Conservation (phyloP, 1,140 invertebrate genomes). For the Monochamus saltuarius region DNA sequence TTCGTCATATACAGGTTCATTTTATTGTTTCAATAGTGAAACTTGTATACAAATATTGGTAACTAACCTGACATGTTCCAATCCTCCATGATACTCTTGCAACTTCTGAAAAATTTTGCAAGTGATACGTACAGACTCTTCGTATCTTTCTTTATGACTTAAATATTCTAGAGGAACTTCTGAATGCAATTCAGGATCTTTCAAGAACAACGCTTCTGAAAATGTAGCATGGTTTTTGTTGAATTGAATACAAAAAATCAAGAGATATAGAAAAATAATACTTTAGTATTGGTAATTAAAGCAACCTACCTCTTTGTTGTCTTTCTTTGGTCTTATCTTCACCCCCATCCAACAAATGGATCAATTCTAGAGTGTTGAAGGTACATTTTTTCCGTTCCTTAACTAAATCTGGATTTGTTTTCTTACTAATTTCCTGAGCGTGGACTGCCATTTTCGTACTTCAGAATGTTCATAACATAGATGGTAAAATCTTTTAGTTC, state of each 20-base stretch:
- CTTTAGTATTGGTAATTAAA: not conserved
- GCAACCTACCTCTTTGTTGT: slow-evolving; percentile 67
- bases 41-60: no score
- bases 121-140: slow-evolving; percentile 74
- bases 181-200: slow-evolving; percentile 70
- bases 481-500: no score
- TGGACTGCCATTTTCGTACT: no score
- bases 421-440: slow-evolving; percentile 8
- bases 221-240: slow-evolving; percentile 33
- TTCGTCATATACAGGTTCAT: no score
- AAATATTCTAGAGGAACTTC: slow-evolving; percentile 73
- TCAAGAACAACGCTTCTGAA: slow-evolving; percentile 73
- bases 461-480: no score
- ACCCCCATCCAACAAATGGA: slow-evolving; percentile 75
- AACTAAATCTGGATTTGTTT: slow-evolving; percentile 70
- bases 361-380: slow-evolving; percentile 75
- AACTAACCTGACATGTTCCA: slow-evolving; percentile 46
- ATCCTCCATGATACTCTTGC: slow-evolving; percentile 66
- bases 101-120: slow-evolving; percentile 73
- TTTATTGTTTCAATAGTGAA: no score
- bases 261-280: no score
- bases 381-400: slow-evolving; percentile 74
- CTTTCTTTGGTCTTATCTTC: slow-evolving; percentile 69
- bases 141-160: slow-evolving; percentile 84
- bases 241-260: not conserved